Conservation (phyloP, 2,888 invertebrate species). For the Sialis lutaria region DNA sequence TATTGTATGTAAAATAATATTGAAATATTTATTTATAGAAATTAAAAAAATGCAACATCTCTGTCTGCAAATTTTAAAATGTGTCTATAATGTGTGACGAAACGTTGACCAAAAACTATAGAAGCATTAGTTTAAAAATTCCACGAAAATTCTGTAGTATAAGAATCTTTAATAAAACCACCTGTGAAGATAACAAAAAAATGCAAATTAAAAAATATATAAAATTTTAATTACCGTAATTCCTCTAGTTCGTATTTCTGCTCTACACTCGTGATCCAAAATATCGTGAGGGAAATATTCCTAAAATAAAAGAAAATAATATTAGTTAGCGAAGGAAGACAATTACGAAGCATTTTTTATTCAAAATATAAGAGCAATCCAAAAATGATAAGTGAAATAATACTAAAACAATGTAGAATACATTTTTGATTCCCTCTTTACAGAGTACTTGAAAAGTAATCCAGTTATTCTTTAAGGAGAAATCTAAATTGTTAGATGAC, state of each 20-base stretch:
- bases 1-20: too few relatives aligned
- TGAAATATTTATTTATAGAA: neutral
- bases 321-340: too few relatives aligned
- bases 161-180: neutral
- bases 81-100: neutral
- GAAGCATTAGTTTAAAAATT: neutral
- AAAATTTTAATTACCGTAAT: slow-evolving; percentile 3
- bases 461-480: too few relatives aligned
- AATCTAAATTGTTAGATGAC: too few relatives aligned
- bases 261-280: slow-evolving; percentile 4
- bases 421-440: too few relatives aligned
- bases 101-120: too few relatives aligned
- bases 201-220: neutral
- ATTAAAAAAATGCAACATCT: neutral
- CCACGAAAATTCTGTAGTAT: neutral
- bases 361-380: too few relatives aligned
- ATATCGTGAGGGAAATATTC: slow-evolving; percentile 3
- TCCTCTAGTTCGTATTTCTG: slow-evolving; percentile 3
- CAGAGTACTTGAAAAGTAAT: too few relatives aligned
- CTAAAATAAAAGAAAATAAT: slow-evolving; percentile 1
- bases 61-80: too few relatives aligned
- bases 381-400: too few relatives aligned
- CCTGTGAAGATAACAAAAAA: neutral
- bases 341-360: too few relatives aligned
- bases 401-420: too few relatives aligned